Base-by-base conservation (phyloP, 2,113 vertebrate genomes). In the Dicerorhinus sumatrensis region DNA sequence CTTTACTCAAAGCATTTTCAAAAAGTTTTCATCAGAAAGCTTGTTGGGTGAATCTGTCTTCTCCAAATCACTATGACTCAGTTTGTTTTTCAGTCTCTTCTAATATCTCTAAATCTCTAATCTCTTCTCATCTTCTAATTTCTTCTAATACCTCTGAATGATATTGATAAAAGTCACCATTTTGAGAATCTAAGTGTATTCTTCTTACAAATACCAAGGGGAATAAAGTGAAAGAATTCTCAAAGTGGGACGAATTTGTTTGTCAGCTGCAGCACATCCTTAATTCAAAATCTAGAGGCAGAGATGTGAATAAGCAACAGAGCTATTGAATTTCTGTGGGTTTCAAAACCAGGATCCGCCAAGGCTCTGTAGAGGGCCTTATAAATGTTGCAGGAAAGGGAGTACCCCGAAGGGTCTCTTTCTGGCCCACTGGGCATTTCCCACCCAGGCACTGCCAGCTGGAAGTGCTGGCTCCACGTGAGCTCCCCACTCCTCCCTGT, bases 401-500 rank as follows among this genome's bases (percentile, higher is more conserved):
- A 39, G 33, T 0, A 2, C 8, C 33, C 46, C 18, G 42, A 46
- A 20, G 12, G 16, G 3, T n/a, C 54, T 65, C 54, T 23, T 16
- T 46, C 33, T 42, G 11, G 6, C 29, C 33, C 23, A 5, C 25
- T 21, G 54, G 73, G 39, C 6, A 3, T 12, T 39, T 82, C 39
- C 82, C 31, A 12, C 11, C 21, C 77, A 63, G n/a, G 9, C 36
- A 18, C n/a, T 5, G 8, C 62, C 42, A 2, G 21, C 23, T 14
- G 20, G 42, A 56, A 18, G 46, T 16, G 20, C 20, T 29, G 31
- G 27, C 20, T 58, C 63, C 12, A 4, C 5, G 9, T 1, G 2
- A 60, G 16, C 11, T 4, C 21, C n/a, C 29, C 0, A 0, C 33
- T 0, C 31, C 3, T 8, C 42, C 14, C 51, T 5, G 2, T 0